phyloP scores from a whole-genome alignment of 2,113 vertebrate species.

The Passerina amoena region DNA sequence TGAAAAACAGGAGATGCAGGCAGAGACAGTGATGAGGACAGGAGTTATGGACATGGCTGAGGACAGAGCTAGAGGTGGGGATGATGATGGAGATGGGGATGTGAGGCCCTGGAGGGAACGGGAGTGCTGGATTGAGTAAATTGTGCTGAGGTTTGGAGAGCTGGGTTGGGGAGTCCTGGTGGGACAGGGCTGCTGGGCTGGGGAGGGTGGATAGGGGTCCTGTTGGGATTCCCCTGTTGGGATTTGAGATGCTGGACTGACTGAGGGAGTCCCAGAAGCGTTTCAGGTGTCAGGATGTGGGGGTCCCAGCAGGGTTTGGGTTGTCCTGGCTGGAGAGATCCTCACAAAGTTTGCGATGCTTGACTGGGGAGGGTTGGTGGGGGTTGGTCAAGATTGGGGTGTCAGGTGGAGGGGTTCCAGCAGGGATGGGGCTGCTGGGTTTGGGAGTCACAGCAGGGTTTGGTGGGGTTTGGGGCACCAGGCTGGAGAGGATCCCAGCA shows the following conservation, averaged over 20 bases:
- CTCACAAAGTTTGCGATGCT: not conserved
- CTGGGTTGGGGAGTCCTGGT: not conserved
- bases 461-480: not conserved
- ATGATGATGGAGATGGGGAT: not conserved
- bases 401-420: not conserved
- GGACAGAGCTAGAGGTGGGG: not conserved
- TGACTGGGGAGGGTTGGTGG: not conserved
- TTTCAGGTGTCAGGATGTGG: not conserved
- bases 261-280: not conserved
- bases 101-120: fast-evolving
- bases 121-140: not conserved
- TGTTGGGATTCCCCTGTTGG: not conserved
- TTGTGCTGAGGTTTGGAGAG: not conserved
- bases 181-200: not conserved
- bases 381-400: not conserved
- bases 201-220: not conserved
- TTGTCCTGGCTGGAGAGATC: not conserved
- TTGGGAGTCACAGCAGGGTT: not conserved
- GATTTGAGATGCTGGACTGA: not conserved
- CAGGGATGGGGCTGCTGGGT: not conserved
- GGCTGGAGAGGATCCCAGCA: not conserved
- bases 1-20: not conserved
- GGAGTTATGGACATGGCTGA: not conserved
- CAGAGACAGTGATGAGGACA: not conserved
- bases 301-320: not conserved